phyloP scores from a whole-genome alignment of 2,797 vertebrate genomes.

The Rhodeus uyekii region DNA sequence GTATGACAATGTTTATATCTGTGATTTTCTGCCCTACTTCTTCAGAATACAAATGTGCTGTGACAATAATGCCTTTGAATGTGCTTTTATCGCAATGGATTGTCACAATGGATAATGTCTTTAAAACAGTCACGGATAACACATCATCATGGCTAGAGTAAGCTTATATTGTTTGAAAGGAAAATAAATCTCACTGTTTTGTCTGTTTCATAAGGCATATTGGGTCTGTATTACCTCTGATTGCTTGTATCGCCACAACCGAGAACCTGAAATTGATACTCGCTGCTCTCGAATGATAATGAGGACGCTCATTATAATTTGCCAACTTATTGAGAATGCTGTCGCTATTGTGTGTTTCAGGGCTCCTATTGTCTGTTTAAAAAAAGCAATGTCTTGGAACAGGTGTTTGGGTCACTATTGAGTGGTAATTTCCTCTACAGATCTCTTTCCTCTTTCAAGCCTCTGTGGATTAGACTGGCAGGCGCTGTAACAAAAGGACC shows the following conservation, averaged over 20 bases:
- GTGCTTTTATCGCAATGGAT: conserved; percentile 9
- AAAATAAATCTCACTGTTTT: background rate
- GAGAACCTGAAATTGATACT: conserved; percentile 24
- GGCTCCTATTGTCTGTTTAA: background rate
- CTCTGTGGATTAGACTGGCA: conserved; percentile 28
- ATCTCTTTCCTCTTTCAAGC: background rate
- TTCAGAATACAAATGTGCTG: conserved; percentile 41
- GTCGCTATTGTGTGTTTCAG: conserved; percentile 28
- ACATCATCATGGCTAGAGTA: background rate
- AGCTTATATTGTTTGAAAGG: background rate
- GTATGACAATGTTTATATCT: conserved; percentile 38
- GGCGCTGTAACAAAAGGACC: conserved; percentile 69
- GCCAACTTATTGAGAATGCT: conserved; percentile 26
- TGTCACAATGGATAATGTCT: conserved; percentile 22
- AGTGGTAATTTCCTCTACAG: conserved; percentile 28
- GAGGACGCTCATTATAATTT: conserved; percentile 42
- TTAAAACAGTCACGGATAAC: conserved; percentile 32
- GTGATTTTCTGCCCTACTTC: conserved; percentile 45
- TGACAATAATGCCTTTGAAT: conserved; percentile 5
- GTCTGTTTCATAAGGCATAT: conserved; percentile 34
- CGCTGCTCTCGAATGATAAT: conserved; percentile 29
- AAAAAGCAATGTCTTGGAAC: conserved; percentile 28
- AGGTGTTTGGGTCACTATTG: conserved; percentile 46
- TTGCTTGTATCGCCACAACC: conserved; percentile 15
- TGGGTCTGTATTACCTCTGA: conserved; percentile 8